Conservation (phyloP, 2,797 vertebrate species). For the Podarcis siculus region DNA sequence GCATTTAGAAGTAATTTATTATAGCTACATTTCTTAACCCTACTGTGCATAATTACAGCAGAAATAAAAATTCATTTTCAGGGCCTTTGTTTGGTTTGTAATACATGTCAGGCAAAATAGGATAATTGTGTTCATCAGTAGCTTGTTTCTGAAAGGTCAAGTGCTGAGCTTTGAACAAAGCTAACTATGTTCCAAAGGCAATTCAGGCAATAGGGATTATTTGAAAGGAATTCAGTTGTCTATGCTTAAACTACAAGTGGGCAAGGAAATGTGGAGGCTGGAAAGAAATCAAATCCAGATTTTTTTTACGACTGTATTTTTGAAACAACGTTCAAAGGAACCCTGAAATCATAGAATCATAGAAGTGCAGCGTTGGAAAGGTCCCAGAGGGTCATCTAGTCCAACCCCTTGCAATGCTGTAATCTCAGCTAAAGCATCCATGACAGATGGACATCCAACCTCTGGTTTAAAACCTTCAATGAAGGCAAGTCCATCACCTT, state of each 20-base stretch:
- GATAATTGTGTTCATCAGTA: conserved; percentile 44
- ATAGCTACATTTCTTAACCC: conserved; percentile 21
- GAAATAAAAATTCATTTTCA: conserved; percentile 21
- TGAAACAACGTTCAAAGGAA: neutral
- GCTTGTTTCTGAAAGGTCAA: conserved; percentile 52
- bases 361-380: neutral
- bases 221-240: conserved; percentile 30
- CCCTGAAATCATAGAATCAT: neutral
- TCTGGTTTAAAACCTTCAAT: too few relatives aligned
- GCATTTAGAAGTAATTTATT: conserved; percentile 44
- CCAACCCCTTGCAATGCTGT: too few relatives aligned
- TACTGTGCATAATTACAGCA: conserved; percentile 14
- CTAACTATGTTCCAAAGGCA: conserved; percentile 16
- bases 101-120: conserved; percentile 4
- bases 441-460: too few relatives aligned
- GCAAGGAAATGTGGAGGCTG: neutral
- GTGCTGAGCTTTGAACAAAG: conserved; percentile 31
- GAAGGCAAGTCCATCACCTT: too few relatives aligned
- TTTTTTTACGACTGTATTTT: conserved; percentile 15
- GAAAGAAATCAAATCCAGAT: conserved; percentile 19
- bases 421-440: too few relatives aligned
- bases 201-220: conserved; percentile 34
- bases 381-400: too few relatives aligned
- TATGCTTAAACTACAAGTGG: conserved; percentile 7
- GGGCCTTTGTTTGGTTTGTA: conserved; percentile 12